Evolutionary conservation across 2,113 vertebrate species (phyloP), one percentile per base, ranked within the genome.

Genomic region (Fregetta grallaria): DNA sequence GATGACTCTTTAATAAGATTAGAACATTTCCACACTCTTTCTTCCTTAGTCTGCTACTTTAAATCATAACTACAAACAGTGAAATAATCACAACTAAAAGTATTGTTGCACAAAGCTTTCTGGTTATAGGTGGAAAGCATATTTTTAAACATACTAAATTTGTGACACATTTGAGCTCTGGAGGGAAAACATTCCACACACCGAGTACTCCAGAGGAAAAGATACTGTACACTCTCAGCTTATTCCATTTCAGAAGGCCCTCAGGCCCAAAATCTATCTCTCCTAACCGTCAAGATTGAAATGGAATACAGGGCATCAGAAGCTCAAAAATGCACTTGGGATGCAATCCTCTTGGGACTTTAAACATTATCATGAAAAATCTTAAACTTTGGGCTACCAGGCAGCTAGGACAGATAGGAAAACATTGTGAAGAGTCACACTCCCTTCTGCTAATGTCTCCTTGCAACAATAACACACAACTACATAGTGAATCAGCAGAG

Each of bases 161-260:
- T 80, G 32, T 84, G 66, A 70, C 47, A 67, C 1, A 19, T 90
- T 66, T 79, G 68, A 86, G 52, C 44, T 96, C 72, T 76, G 23
- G 53, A 81, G 42, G 13, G 40, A 72, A 65, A 80, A 55, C 59
- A 65, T 82, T 87, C 44, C 66, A 65, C 16, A 47, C 12, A 68
- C 15, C 5, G 42, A 42, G 53, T 63, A 71, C 67, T 92, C 91
- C 67, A 82, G 81, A 53, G 72, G 34, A 58, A 76, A 83, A 84
- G 29, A 34, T 73, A n/a, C n/a, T 65, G 19, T 45, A 29, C 16
- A 25, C 22, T 58, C 44, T 78, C 66, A 62, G 42, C 25, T 80
- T 84, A 56, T 27, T 92, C 77, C 17, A 16, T 91, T 93, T 88
- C 70, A 90, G 59, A 96, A 90, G 82, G 52, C 89, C 90, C 87